Base-by-base conservation (phyloP, 2,797 vertebrate species). In the Cryptoblepharus egeriae region DNA sequence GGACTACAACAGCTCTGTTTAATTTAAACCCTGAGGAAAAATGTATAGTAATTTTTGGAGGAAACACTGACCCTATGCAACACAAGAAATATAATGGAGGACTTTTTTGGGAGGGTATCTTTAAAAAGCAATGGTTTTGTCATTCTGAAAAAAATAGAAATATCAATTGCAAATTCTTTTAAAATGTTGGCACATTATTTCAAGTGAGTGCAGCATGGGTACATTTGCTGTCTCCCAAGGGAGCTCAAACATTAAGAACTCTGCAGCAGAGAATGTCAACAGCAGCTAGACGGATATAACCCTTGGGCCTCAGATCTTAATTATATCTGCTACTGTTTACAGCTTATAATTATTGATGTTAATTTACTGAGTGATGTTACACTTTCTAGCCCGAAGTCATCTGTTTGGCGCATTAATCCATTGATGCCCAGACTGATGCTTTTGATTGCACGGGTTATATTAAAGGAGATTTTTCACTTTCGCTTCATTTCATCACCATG, bases 311-410 rank as follows among this genome's bases (percentile, higher is more conserved):
- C 73, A 57, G 85, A 91, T 85, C 90, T 92, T 94, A 92, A 94
- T 94, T 93, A 92, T 85, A 88, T 78, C 84, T 85, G 85, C 90
- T 91, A 83, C 90, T 92, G 92, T 95, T 94, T 95, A 92, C 87
- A 90, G 91, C 75, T 91, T 90, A 91, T 92, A 93, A 93, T 95
- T 92, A 94, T 91, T 85, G 79, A 93, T 92, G 82, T 88, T 93
- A 93, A 94, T 92, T 92, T 93, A 84, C 88, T 69, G 91, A 90
- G 91, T 88, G 91, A 91, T 89, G 91, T 89, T 93, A 87, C 85
- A 84, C 81, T 87, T 79, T 87, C 90, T 88, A 63, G 87, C 91
- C 93, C 75, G 80, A 80, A 92, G 93, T 92, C 83, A 69, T 63
- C 88, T 84, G 86, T 89, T 92, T 89, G 83, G 88, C 87, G 85